Evolutionary conservation across 2,113 vertebrate genomes (phyloP).

Genomic region (Pyxicephalus adspersus): DNA sequence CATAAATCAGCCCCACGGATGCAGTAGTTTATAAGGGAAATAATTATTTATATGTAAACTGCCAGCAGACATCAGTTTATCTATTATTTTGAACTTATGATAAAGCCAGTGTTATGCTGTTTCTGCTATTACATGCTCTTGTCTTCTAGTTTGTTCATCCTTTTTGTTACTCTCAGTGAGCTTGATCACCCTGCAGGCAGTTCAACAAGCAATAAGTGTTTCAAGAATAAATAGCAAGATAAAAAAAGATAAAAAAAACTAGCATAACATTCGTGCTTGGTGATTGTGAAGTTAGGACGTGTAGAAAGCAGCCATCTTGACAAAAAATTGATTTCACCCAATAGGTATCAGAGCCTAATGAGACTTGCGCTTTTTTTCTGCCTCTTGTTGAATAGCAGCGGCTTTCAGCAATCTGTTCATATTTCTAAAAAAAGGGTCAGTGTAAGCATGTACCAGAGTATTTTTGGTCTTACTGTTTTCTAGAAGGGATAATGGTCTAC

Average conservation of each 20-base stretch:
- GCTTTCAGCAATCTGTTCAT: neutral
- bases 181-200: constrained; percentile 10
- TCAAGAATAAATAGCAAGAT: constrained; percentile 9
- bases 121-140: neutral
- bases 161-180: constrained; percentile 16
- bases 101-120: neutral
- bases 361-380: neutral
- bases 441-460: neutral
- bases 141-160: constrained; percentile 7
- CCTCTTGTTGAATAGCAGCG: neutral
- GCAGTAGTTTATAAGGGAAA: too few species aligned
- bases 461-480: too few species aligned
- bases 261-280: constrained; percentile 26
- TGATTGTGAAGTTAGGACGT: neutral
- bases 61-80: too few species aligned
- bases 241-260: neutral
- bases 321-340: constrained; percentile 19
- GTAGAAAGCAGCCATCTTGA: constrained; percentile 21
- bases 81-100: too few species aligned
- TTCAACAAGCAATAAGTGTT: neutral
- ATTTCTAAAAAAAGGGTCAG: neutral
- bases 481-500: too few species aligned
- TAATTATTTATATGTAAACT: too few species aligned
- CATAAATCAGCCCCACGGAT: too few species aligned
- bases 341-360: constrained; percentile 9